These are phyloP conservation scores for Erythrolamprus reginae DNA, from an alignment of 2,113 vertebrate genomes.

Conservation along the genomic window DNA sequence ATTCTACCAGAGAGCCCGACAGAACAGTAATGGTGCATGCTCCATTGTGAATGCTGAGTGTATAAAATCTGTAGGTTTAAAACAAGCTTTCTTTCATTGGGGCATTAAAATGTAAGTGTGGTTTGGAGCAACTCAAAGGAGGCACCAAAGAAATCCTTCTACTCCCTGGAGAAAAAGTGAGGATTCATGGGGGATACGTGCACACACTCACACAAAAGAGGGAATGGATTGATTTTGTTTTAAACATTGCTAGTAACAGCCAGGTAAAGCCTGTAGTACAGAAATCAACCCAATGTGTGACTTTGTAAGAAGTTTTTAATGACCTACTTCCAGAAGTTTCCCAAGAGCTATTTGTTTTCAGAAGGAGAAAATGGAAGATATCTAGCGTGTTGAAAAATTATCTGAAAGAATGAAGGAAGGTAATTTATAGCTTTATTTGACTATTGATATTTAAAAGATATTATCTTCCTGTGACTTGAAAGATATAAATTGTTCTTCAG, in stretches of 20 bases:
- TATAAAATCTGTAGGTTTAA: constrained; percentile 11
- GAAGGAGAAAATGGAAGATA: not conserved
- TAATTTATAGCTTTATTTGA: constrained; percentile 13
- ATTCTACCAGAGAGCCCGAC: too few species aligned
- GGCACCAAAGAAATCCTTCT: not conserved
- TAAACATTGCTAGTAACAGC: not conserved
- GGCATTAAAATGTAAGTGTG: constrained; percentile 23
- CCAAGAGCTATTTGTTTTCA: not conserved
- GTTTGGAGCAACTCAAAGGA: constrained; percentile 24
- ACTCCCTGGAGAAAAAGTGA: not conserved
- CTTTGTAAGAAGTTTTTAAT: constrained; percentile 8
- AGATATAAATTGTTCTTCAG: not conserved
- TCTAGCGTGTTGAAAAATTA: not conserved
- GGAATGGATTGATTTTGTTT: not conserved
- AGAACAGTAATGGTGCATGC: not conserved
- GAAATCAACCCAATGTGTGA: not conserved
- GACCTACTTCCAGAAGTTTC: not conserved
- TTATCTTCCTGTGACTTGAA: not conserved
- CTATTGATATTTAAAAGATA: not conserved
- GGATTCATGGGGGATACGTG: not conserved
- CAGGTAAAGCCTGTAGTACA: constrained; percentile 1
- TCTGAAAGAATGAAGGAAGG: not conserved
- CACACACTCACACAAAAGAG: not conserved
- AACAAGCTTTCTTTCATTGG: not conserved
- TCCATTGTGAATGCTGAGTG: not conserved